Percentiles rank a stretch among this genome's conserved stretches.
Conservation (phyloP, 1,140 invertebrate genomes). For the Mizuhopecten yessoensis region DNA sequence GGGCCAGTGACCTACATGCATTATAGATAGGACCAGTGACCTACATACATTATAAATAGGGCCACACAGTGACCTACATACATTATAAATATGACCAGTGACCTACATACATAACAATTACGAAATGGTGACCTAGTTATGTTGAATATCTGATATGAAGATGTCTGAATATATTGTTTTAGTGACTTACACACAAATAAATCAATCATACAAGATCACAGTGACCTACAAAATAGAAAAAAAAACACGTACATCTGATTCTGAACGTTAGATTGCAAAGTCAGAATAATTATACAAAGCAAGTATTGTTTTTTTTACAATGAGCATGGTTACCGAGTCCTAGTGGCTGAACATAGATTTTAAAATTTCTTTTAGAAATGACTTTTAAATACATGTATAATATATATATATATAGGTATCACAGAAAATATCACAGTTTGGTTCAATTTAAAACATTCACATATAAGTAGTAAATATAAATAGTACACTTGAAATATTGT, state of each 20-base stretch:
- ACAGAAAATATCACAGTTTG: conserved; percentile 4
- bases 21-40: background rate
- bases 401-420: background rate
- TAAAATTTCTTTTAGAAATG: too few relatives aligned
- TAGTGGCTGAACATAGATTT: too few relatives aligned
- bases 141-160: background rate
- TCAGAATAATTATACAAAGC: too few relatives aligned
- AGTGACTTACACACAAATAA: background rate
- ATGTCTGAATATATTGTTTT: background rate
- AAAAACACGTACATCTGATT: too few relatives aligned
- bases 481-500: too few relatives aligned
- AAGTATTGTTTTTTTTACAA: too few relatives aligned
- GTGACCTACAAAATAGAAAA: background rate
- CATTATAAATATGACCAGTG: background rate
- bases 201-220: background rate
- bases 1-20: background rate
- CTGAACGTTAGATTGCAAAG: too few relatives aligned
- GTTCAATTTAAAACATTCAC: background rate
- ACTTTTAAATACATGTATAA: background rate
- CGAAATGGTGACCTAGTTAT: background rate
- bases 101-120: conserved; percentile 18
- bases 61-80: background rate
- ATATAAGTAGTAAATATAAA: too few relatives aligned
- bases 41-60: background rate
- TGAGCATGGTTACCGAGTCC: too few relatives aligned